Conservation (phyloP, 2,888 invertebrate species). For the Lepidocyrtinus sp. region DNA sequence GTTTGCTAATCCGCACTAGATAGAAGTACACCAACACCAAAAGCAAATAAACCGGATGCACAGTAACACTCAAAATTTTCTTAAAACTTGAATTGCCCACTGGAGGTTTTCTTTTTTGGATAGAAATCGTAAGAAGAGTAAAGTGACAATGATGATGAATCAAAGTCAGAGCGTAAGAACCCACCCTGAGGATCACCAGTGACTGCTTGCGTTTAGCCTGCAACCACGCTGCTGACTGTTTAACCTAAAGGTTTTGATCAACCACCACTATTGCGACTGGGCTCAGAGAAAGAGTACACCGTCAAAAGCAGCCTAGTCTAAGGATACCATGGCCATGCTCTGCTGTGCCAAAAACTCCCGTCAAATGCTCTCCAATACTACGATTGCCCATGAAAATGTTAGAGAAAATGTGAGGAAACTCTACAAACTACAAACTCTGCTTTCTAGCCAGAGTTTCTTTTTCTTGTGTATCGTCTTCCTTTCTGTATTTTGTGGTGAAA, state of each 20-base stretch:
- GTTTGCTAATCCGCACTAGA: neutral
- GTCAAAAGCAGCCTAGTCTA: conserved; percentile 2
- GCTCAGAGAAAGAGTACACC: neutral
- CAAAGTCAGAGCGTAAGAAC: conserved; percentile 30
- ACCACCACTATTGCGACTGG: conserved; percentile 20
- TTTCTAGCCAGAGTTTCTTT: no score
- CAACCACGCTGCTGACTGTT: conserved; percentile 47
- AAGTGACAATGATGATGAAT: conserved; percentile 42
- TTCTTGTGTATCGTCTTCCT: no score
- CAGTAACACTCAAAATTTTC: neutral
- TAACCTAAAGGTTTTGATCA: conserved; percentile 28
- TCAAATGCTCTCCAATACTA: no score
- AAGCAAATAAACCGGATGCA: neutral
- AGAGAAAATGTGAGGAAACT: neutral
- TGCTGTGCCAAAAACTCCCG: neutral
- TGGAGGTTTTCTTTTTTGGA: conserved; percentile 1
- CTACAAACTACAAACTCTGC: conserved; percentile 4
- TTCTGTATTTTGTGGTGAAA: neutral
- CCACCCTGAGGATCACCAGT: conserved; percentile 39
- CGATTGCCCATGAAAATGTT: conserved; percentile 13
- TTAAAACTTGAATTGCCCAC: no score
- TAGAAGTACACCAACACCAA: neutral
- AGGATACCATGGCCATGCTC: conserved; percentile 11
- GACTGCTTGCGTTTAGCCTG: conserved; percentile 42
- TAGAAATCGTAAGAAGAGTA: neutral